Percentiles rank a stretch among this genome's conserved stretches.
Conservation (phyloP, 2,797 vertebrate species). For the Xiphorhynchus erythropygius region DNA sequence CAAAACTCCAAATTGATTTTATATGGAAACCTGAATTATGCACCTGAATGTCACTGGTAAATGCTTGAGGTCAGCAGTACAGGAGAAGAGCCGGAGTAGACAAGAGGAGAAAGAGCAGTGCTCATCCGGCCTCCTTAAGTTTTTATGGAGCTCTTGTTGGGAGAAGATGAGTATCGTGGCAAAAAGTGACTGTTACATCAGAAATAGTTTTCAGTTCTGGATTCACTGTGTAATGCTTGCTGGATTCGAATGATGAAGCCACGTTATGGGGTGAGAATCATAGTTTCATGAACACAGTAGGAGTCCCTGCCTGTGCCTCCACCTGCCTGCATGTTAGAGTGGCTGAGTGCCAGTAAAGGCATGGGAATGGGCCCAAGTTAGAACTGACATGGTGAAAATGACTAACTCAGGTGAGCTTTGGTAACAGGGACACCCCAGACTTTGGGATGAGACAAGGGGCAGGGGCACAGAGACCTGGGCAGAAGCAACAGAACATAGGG, state of each 20-base stretch:
- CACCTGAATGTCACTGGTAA: not conserved
- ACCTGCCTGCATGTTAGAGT: not conserved
- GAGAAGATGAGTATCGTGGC: not conserved
- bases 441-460: not conserved
- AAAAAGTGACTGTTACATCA: not conserved
- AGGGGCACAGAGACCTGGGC: not conserved
- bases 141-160: not conserved
- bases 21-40: not conserved
- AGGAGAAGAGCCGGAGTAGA: not conserved
- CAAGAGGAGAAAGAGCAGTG: not conserved
- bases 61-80: not conserved
- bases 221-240: not conserved
- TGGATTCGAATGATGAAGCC: not conserved
- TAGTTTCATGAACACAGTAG: rapidly evolving
- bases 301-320: too few species aligned
- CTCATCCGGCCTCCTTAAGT: not conserved
- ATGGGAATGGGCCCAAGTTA: not conserved
- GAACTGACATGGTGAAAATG: not conserved
- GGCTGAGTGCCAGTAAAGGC: not conserved
- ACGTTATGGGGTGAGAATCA: not conserved
- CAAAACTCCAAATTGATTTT: not conserved
- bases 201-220: not conserved
- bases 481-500: rapidly evolving
- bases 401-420: not conserved
- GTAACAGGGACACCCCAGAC: not conserved